Evolutionary conservation across 2,888 invertebrate genomes (phyloP).

Genomic region (Scaptomyza caliginosa): DNA sequence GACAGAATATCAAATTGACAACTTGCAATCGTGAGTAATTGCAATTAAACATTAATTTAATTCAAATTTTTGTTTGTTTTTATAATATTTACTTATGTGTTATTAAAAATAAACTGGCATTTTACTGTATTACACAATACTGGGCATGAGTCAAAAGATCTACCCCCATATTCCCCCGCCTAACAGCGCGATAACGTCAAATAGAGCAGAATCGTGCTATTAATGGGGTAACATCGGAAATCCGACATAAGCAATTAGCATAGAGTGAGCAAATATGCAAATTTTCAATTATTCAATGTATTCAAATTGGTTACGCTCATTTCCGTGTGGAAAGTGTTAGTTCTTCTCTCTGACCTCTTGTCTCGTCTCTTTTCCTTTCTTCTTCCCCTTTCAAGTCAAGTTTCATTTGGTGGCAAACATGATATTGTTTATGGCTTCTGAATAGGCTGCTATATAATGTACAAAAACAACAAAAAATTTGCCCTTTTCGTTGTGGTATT

Average conservation of each 20-base stretch:
- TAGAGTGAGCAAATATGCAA: constrained; percentile 25
- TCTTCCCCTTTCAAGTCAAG: background rate
- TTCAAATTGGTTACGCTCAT: constrained; percentile 14
- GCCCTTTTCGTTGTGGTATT: constrained; percentile 16
- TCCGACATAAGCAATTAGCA: constrained; percentile 27
- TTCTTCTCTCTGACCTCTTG: background rate
- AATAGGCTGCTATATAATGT: no score
- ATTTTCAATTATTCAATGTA: constrained; percentile 16
- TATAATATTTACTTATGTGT: background rate
- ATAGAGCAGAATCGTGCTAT: constrained; percentile 1
- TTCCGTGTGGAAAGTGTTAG: constrained; percentile 16
- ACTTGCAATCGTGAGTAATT: background rate
- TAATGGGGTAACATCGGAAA: constrained; percentile 1
- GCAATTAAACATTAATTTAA: constrained; percentile 2
- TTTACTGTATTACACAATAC: constrained; percentile 1
- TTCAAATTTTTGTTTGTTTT: background rate
- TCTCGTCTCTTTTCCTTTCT: background rate
- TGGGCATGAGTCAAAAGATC: constrained; percentile 29
- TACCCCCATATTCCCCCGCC: background rate
- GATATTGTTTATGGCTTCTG: constrained; percentile 5
- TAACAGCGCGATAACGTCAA: background rate
- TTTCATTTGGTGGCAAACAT: constrained; percentile 6
- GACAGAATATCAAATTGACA: background rate
- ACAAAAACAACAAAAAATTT: constrained; percentile 14
- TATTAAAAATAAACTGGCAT: constrained; percentile 14